These are phyloP conservation scores for Notothenia rossii DNA, from an alignment of 2,113 vertebrate species.

Conservation along the genomic window DNA sequence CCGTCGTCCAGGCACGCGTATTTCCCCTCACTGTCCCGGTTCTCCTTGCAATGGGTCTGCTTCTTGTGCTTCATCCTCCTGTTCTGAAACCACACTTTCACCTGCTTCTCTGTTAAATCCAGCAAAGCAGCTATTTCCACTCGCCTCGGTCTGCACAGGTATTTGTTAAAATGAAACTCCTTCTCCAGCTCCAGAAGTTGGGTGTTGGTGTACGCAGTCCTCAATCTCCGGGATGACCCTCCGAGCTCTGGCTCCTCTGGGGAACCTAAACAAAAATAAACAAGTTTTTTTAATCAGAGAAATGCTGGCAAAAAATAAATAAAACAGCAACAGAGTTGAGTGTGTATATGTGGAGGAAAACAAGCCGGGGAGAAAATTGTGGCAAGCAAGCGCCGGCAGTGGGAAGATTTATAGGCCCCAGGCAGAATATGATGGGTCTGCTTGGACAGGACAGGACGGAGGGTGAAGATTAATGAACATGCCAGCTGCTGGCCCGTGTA, in stretches of 20 bases:
- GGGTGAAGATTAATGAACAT: slow-evolving; percentile 95
- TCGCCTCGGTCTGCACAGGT: slow-evolving; percentile 95
- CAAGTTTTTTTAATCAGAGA: slow-evolving; percentile 11
- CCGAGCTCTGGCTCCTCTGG: slow-evolving; percentile 89
- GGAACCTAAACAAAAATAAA: slow-evolving; percentile 84
- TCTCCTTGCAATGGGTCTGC: slow-evolving; percentile 97
- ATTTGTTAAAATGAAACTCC: slow-evolving; percentile 99
- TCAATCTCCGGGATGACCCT: slow-evolving; percentile 90
- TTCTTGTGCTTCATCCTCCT: slow-evolving; percentile 98
- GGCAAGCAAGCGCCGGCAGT: slow-evolving; percentile 73
- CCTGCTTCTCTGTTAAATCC: slow-evolving; percentile 98
- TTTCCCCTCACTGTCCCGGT: slow-evolving; percentile 91
- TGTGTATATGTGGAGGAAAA: neutral
- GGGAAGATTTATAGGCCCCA: slow-evolving; percentile 79
- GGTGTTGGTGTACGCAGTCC: slow-evolving; percentile 98
- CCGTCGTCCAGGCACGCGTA: slow-evolving; percentile 87
- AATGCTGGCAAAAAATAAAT: neutral
- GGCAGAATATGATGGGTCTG: slow-evolving; percentile 85
- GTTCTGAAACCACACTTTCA: slow-evolving; percentile 99
- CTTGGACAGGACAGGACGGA: slow-evolving; percentile 90
- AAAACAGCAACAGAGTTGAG: slow-evolving; percentile 21
- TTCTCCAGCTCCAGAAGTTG: slow-evolving; percentile 99
- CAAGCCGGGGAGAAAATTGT: slow-evolving; percentile 69
- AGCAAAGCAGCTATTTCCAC: slow-evolving; percentile 95
- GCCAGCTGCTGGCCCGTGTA: slow-evolving; percentile 95